Conservation (phyloP, 1,140 invertebrate genomes). For the Sycophila sp. region DNA sequence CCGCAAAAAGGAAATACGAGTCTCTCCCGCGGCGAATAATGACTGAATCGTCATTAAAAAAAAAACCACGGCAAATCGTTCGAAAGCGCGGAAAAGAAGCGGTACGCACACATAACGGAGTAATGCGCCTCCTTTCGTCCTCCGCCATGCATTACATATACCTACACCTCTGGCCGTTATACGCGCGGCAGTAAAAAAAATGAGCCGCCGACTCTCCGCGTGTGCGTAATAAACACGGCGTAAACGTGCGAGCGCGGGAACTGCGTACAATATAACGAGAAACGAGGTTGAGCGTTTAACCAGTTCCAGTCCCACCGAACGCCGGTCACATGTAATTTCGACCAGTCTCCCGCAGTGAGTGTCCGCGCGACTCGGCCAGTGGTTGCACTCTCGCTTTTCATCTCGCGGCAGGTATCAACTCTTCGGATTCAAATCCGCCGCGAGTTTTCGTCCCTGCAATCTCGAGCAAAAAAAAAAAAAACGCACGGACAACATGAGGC, state of each 20-base stretch:
- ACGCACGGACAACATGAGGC: neutral
- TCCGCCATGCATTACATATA: no score
- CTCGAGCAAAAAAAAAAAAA: no score
- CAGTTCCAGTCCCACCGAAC: slow-evolving; percentile 9
- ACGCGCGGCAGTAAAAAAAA: neutral
- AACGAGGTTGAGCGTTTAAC: slow-evolving; percentile 25
- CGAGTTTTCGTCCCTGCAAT: no score
- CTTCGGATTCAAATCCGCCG: no score
- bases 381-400: no score
- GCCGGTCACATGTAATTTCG: neutral
- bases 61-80: no score
- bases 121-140: no score
- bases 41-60: no score
- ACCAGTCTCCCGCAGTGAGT: neutral
- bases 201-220: neutral
- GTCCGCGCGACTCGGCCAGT: no score
- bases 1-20: no score
- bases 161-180: neutral
- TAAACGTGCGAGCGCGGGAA: neutral
- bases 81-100: neutral
- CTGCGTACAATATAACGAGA: slow-evolving; percentile 7
- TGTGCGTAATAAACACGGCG: slow-evolving; percentile 14
- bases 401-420: no score
- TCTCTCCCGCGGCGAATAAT: no score
- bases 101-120: neutral